These are phyloP conservation scores for Acanthurus tractus DNA, from an alignment of 2,797 vertebrate species.

Conservation along the genomic window DNA sequence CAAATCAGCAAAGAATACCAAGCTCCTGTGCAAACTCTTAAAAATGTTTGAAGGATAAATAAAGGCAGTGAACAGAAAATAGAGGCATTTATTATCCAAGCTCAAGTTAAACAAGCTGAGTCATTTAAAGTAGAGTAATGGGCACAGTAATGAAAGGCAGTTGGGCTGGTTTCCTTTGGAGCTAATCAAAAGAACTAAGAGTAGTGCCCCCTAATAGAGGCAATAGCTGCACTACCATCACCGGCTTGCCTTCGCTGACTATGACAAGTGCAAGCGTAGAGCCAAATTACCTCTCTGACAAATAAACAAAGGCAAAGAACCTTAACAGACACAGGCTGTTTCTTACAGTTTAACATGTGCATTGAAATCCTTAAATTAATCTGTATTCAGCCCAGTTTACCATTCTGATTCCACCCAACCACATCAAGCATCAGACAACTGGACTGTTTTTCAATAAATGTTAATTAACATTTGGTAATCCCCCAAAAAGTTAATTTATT, in stretches of 20 bases:
- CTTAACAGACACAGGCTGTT: slow-evolving; percentile 16
- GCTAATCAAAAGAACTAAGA: slow-evolving; percentile 73
- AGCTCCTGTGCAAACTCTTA: slow-evolving; percentile 5
- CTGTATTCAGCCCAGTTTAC: slow-evolving; percentile 15
- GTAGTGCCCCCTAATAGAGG: slow-evolving; percentile 61
- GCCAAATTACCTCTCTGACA: slow-evolving; percentile 52
- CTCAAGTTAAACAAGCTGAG: slow-evolving; percentile 70
- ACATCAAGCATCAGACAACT: slow-evolving; percentile 4
- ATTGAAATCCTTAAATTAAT: slow-evolving; percentile 26
- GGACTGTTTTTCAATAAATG: background rate
- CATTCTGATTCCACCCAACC: slow-evolving; percentile 7
- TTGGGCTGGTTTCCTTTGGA: slow-evolving; percentile 71
- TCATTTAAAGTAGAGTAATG: slow-evolving; percentile 77
- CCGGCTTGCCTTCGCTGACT: slow-evolving; percentile 17
- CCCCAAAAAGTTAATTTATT: background rate
- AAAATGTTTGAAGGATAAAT: slow-evolving; percentile 60
- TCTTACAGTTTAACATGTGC: slow-evolving; percentile 16
- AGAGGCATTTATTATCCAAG: slow-evolving; percentile 68
- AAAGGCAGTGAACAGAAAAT: slow-evolving; percentile 60
- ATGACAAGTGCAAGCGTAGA: slow-evolving; percentile 49
- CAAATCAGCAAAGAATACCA: slow-evolving; percentile 19
- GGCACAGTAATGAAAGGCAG: slow-evolving; percentile 74
- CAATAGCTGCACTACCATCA: slow-evolving; percentile 34
- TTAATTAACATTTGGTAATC: background rate
- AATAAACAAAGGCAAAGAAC: slow-evolving; percentile 37